These are phyloP conservation scores for Lasius platythorax DNA, from an alignment of 2,888 invertebrate species.

Conservation along the genomic window DNA sequence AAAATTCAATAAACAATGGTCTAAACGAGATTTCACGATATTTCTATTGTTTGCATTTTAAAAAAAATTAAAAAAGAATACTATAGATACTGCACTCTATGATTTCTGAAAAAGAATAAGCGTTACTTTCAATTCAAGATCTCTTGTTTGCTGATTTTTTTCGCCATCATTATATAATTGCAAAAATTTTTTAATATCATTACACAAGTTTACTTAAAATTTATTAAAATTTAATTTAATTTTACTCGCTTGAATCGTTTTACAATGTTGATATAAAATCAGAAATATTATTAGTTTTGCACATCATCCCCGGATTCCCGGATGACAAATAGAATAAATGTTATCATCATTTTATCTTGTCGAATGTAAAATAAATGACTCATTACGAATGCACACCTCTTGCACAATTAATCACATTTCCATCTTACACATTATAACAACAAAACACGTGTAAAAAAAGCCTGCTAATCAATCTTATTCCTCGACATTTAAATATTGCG, in stretches of 20 bases:
- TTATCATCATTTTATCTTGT: background rate
- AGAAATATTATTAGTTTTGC: background rate
- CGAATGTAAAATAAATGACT: background rate
- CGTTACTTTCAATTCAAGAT: background rate
- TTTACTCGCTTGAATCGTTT: background rate
- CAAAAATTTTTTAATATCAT: background rate
- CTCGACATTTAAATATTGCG: background rate
- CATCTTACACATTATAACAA: background rate
- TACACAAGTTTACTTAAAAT: background rate
- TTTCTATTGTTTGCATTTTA: background rate
- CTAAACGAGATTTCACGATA: background rate
- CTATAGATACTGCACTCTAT: background rate
- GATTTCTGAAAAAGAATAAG: background rate
- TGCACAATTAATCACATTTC: background rate
- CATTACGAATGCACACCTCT: background rate
- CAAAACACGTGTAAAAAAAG: background rate
- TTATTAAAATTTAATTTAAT: constrained; percentile 6
- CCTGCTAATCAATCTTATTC: background rate
- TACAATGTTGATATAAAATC: background rate
- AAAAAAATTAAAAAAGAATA: background rate
- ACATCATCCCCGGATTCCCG: too few relatives aligned
- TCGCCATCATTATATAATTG: background rate
- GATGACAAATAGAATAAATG: background rate
- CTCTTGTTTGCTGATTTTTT: background rate
- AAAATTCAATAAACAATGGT: background rate